Percentiles rank a stretch among this genome's conserved stretches.
Evolutionary conservation across 2,113 vertebrate genomes (phyloP).

Genomic region (Danionella cerebrum): DNA sequence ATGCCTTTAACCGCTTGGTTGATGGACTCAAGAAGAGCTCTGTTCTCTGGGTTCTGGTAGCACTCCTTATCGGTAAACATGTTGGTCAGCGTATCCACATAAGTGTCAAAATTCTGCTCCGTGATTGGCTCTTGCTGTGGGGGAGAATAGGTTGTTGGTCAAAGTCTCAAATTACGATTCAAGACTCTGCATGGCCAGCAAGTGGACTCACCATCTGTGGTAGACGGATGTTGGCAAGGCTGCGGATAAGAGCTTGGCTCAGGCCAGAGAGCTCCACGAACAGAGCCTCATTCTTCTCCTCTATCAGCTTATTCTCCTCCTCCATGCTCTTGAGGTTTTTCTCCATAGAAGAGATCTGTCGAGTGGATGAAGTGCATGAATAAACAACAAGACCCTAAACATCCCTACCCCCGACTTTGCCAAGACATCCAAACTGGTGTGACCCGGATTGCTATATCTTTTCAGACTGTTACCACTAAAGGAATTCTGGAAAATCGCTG

Average conservation of each 20-base stretch:
- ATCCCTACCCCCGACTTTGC: too few relatives aligned
- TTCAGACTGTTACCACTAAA: too few relatives aligned
- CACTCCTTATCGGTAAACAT: constrained; percentile 98
- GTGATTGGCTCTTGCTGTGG: constrained; percentile 83
- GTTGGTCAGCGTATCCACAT: constrained; percentile 90
- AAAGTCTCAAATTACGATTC: not conserved
- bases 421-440: too few relatives aligned
- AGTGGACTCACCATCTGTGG: constrained; percentile 82
- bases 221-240: constrained; percentile 91
- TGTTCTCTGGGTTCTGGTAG: constrained; percentile 95
- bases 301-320: constrained; percentile 94
- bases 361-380: not conserved
- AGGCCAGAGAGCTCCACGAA: constrained; percentile 93
- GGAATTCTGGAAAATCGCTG: too few relatives aligned
- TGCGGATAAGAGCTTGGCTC: constrained; percentile 93
- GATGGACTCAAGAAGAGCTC: constrained; percentile 92
- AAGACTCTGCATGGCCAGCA: not conserved
- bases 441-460: too few relatives aligned
- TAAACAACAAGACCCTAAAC: not conserved
- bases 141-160: not conserved
- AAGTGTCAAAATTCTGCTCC: constrained; percentile 92
- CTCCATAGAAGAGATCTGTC: constrained; percentile 93
- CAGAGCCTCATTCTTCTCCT: constrained; percentile 91
- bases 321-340: constrained; percentile 93
- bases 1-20: constrained; percentile 97